Evolutionary conservation across 2,888 invertebrate species (phyloP).

Genomic region (Octodonta nipae): DNA sequence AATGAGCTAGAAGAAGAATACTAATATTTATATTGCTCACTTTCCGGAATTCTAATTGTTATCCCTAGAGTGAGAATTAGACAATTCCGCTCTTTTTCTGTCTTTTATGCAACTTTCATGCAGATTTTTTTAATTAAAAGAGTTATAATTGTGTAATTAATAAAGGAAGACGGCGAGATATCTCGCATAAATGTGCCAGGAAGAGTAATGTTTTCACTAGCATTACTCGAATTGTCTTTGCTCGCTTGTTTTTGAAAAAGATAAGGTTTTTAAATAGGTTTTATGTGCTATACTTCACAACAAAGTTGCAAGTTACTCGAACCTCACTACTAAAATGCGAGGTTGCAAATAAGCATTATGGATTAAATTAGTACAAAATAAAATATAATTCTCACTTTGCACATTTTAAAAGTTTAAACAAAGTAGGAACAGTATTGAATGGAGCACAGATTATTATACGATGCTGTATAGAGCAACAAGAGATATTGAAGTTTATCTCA

Average conservation of each 20-base stretch:
- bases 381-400: too few relatives aligned
- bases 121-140: conserved; percentile 29
- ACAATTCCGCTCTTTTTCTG: conserved; percentile 22
- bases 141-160: conserved; percentile 8
- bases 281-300: too few relatives aligned
- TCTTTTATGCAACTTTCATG: conserved; percentile 24
- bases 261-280: not conserved
- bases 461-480: too few relatives aligned
- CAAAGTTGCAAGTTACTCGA: too few relatives aligned
- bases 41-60: conserved; percentile 29
- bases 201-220: not conserved
- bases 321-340: too few relatives aligned
- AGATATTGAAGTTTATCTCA: too few relatives aligned
- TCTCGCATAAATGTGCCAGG: not conserved
- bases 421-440: too few relatives aligned
- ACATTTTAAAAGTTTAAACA: too few relatives aligned
- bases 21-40: conserved; percentile 31
- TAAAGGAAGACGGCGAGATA: conserved; percentile 1
- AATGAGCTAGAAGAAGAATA: conserved; percentile 31
- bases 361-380: too few relatives aligned
- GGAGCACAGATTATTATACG: too few relatives aligned
- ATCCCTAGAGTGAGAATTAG: conserved; percentile 24
- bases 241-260: not conserved
- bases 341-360: too few relatives aligned
- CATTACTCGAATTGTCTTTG: not conserved